Evolutionary conservation across 2,113 vertebrate species (phyloP).

Genomic region (Odocoileus virginianus): DNA sequence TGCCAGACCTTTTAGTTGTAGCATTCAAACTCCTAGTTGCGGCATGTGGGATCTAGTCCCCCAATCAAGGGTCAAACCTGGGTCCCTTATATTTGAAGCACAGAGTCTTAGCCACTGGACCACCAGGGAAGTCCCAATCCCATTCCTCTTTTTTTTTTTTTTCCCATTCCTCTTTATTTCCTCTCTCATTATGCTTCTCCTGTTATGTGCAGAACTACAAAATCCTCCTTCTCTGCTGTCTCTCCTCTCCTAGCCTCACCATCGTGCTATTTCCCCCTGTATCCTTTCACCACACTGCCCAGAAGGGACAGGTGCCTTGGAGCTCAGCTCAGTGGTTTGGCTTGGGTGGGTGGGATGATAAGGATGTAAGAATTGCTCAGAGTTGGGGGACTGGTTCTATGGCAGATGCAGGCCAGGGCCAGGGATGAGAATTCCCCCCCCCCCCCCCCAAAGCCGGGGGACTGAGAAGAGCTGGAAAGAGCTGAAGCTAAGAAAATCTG

Average conservation of each 20-base stretch:
- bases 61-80: background rate
- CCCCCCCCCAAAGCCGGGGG: background rate
- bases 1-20: background rate
- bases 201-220: background rate
- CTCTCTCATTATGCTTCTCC: background rate
- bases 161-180: background rate
- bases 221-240: background rate
- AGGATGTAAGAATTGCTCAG: no score
- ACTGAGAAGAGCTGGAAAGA: no score
- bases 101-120: background rate
- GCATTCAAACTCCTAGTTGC: background rate
- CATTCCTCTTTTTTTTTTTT: background rate
- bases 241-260: background rate
- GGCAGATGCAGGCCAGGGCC: background rate
- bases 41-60: background rate
- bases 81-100: background rate
- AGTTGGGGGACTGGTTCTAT: background rate
- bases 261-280: background rate
- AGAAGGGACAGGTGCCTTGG: background rate
- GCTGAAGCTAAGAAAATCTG: background rate
- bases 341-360: background rate
- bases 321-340: background rate
- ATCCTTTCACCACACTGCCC: background rate
- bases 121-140: background rate
- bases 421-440: background rate